Conservation (phyloP, 1,140 invertebrate species). For the Cecropterus lyciades region DNA sequence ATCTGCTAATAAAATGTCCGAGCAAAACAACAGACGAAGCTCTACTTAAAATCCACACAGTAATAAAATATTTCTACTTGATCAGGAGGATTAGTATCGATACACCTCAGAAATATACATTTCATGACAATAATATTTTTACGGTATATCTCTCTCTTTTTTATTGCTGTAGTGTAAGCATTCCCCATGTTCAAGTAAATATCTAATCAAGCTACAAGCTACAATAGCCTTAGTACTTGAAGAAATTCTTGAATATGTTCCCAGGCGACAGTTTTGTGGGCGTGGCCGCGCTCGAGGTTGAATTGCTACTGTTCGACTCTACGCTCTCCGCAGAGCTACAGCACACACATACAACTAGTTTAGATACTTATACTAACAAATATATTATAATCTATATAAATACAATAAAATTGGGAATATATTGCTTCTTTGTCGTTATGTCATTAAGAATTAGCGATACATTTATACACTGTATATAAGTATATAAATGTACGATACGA, state of each 20-base stretch:
- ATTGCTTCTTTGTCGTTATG: too few relatives aligned
- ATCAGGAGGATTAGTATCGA: slow-evolving; percentile 48
- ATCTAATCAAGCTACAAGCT: slow-evolving; percentile 53
- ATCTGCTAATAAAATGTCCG: slow-evolving; percentile 45
- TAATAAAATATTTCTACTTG: slow-evolving; percentile 37
- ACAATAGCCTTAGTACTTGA: slow-evolving; percentile 89
- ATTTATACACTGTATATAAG: too few relatives aligned
- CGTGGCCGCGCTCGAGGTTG: slow-evolving; percentile 80
- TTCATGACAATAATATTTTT: too few relatives aligned
- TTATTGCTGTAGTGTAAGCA: neutral
- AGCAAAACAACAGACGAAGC: slow-evolving; percentile 49
- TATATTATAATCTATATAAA: slow-evolving; percentile 11
- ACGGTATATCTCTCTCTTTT: too few relatives aligned
- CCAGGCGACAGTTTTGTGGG: slow-evolving; percentile 91
- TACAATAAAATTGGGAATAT: neutral
- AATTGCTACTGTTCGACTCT: slow-evolving; percentile 83
- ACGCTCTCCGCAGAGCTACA: slow-evolving; percentile 67
- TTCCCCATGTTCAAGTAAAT: slow-evolving; percentile 52
- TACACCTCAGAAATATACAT: too few relatives aligned
- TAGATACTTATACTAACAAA: slow-evolving; percentile 1
- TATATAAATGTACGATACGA: too few relatives aligned
- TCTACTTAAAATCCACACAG: slow-evolving; percentile 46
- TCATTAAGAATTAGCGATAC: too few relatives aligned
- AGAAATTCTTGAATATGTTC: slow-evolving; percentile 97
- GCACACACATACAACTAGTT: slow-evolving; percentile 42